Conservation (phyloP, 2,113 vertebrate species). For the Macheiramphus alcinus region DNA sequence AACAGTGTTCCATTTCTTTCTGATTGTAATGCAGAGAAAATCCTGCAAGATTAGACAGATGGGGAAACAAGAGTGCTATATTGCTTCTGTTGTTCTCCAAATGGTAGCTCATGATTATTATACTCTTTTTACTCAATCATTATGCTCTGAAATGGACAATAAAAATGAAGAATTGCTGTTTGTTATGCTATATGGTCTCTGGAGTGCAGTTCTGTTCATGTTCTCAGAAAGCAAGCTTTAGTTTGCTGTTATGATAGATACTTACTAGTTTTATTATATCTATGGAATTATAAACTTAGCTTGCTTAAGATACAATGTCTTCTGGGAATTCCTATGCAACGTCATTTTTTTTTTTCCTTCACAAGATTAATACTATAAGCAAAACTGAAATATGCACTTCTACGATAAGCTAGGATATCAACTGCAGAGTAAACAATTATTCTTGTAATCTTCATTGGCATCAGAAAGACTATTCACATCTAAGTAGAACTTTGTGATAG, state of each 20-base stretch:
- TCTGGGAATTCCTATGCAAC: not conserved
- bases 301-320: not conserved
- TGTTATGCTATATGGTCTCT: not conserved
- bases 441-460: not conserved
- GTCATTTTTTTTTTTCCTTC: not conserved
- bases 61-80: not conserved
- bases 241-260: not conserved
- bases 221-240: not conserved
- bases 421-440: not conserved
- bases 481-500: not conserved
- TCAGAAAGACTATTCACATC: not conserved
- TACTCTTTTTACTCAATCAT: not conserved
- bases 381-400: not conserved
- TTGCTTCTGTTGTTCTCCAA: conserved; percentile 2
- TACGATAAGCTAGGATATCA: not conserved
- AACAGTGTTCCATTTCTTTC: not conserved
- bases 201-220: not conserved
- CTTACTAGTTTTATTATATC: not conserved
- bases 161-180: conserved; percentile 5
- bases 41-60: not conserved
- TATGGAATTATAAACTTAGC: not conserved
- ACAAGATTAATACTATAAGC: not conserved
- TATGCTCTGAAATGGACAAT: not conserved
- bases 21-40: not conserved
- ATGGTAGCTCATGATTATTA: not conserved